Evolutionary conservation across 1,140 invertebrate species (phyloP).

Genomic region (Sycobia sp.): DNA sequence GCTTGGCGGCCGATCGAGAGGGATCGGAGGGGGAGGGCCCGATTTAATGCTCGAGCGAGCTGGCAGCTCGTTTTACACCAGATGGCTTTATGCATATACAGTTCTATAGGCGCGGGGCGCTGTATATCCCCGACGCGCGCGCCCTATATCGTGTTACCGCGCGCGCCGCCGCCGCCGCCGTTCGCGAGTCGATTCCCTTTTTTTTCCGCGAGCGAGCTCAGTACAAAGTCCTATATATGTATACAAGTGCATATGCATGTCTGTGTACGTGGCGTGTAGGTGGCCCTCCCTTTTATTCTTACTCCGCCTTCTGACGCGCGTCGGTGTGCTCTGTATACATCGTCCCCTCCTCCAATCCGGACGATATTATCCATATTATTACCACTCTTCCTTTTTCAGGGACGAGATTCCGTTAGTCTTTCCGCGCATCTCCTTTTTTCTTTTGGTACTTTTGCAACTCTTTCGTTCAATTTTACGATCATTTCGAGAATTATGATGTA

Average conservation of each 20-base stretch:
- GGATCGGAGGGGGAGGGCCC: conserved; percentile 40
- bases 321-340: background rate
- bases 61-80: conserved; percentile 61
- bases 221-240: no score
- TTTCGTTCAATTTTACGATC: no score
- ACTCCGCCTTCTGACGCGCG: background rate
- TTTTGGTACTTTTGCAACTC: no score
- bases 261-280: no score
- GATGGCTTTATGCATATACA: conserved; percentile 60
- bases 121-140: background rate
- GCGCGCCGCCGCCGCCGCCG: no score
- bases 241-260: no score
- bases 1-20: background rate
- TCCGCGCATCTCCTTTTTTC: background rate
- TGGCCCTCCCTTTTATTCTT: background rate
- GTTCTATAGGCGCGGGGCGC: no score
- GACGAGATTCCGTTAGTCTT: background rate
- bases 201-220: conserved; percentile 16
- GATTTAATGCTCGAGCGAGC: conserved; percentile 60
- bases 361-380: conserved; percentile 49
- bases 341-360: background rate
- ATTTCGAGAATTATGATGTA: no score
- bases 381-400: conserved; percentile 32
- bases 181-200: conserved; percentile 38
- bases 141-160: conserved; percentile 59